These are phyloP conservation scores for Trichechus manatus DNA, from an alignment of 2,113 vertebrate species.

Conservation along the genomic window DNA sequence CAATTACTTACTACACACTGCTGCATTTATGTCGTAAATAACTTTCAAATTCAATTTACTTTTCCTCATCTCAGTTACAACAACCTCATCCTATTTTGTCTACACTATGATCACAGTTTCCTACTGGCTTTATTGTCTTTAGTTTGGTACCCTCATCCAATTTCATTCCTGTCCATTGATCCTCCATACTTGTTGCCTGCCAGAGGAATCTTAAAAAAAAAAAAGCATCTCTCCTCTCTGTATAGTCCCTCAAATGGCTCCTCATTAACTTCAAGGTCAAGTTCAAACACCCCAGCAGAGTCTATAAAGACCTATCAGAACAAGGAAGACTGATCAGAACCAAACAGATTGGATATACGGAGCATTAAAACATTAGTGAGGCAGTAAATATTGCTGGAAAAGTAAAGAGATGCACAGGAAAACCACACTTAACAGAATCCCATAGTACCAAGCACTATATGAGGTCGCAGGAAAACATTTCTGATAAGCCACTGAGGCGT, in stretches of 20 bases:
- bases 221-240: neutral
- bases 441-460: neutral
- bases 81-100: neutral
- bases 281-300: neutral
- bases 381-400: neutral
- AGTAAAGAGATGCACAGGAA: neutral
- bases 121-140: neutral
- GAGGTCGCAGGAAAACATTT: neutral
- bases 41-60: constrained; percentile 23
- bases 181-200: neutral
- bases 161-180: neutral
- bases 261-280: neutral
- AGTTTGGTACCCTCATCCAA: neutral
- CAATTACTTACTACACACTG: neutral
- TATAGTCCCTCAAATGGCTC: neutral
- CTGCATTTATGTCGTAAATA: constrained; percentile 16
- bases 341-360: neutral
- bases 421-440: neutral
- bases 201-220: neutral
- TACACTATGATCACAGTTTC: neutral
- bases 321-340: neutral
- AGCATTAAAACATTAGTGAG: neutral
- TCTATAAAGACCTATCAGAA: neutral
- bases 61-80: neutral
- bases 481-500: neutral